phyloP scores from a whole-genome alignment of 2,797 vertebrate species.

The Psittacula derbiana region DNA sequence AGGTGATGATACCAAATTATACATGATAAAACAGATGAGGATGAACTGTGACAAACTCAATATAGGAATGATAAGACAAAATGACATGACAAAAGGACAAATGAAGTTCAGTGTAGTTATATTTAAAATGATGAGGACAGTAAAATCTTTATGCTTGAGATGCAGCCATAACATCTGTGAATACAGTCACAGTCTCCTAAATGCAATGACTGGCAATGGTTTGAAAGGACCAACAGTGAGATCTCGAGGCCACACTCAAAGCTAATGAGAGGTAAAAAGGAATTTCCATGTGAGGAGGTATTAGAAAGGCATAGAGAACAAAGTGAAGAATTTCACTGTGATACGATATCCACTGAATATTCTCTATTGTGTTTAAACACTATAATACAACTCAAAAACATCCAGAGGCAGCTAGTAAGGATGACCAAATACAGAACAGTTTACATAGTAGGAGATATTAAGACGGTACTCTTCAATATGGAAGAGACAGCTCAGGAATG shows the following conservation, averaged over 20 bases:
- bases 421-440: not conserved
- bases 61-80: not conserved
- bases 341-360: not conserved
- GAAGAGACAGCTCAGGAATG: not conserved
- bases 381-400: not conserved
- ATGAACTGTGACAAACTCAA: not conserved
- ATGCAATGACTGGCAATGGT: not conserved
- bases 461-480: not conserved
- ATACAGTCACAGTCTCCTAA: not conserved
- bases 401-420: not conserved
- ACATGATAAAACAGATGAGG: not conserved
- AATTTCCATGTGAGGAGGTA: not conserved
- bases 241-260: not conserved
- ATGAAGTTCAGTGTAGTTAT: not conserved
- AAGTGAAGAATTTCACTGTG: not conserved
- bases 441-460: not conserved
- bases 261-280: not conserved
- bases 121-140: fast-evolving
- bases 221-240: not conserved
- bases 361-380: not conserved
- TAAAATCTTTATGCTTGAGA: not conserved
- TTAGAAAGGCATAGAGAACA: not conserved
- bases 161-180: not conserved
- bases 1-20: not conserved
- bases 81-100: not conserved